A percentile compares a stretch with the other conserved stretches of the same genome.
Evolutionary conservation across 1,140 invertebrate species (phyloP).

Genomic region (Paraescarpia echinospica): DNA sequence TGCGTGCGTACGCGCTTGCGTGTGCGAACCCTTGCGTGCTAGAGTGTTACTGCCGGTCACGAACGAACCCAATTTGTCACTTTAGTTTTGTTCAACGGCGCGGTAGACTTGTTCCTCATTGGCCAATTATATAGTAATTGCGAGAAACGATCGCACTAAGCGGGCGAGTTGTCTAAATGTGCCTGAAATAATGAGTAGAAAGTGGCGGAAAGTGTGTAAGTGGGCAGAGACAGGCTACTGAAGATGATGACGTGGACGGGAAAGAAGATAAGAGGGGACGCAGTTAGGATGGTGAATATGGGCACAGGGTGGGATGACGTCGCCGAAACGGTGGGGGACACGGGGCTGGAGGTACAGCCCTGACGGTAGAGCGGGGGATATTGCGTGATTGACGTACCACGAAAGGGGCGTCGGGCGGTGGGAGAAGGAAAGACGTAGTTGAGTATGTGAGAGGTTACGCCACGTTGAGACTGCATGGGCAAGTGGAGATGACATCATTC

Average conservation of each 20-base stretch:
- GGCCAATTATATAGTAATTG: neutral
- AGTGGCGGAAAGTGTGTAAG: neutral
- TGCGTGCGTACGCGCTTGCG: neutral
- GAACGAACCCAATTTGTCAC: neutral
- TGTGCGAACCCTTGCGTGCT: neutral
- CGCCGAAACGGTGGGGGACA: too few relatives aligned
- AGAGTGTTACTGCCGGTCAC: neutral
- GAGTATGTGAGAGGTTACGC: neutral
- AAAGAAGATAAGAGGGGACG: neutral
- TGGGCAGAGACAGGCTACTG: neutral
- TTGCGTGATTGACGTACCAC: neutral
- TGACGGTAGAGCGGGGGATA: neutral
- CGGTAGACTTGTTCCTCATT: neutral
- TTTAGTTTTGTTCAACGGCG: neutral
- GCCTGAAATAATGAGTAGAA: neutral
- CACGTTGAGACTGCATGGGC: too few relatives aligned
- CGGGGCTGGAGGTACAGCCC: too few relatives aligned
- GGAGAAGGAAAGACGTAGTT: too few relatives aligned
- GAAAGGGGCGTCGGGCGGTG: too few relatives aligned
- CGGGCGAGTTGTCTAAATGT: neutral
- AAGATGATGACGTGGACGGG: neutral
- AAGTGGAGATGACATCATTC: too few relatives aligned
- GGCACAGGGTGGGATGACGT: neutral
- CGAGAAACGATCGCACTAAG: neutral
- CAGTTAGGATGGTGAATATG: neutral